Evolutionary conservation across 2,797 vertebrate species (phyloP).

Genomic region (Chiroxiphia lanceolata): DNA sequence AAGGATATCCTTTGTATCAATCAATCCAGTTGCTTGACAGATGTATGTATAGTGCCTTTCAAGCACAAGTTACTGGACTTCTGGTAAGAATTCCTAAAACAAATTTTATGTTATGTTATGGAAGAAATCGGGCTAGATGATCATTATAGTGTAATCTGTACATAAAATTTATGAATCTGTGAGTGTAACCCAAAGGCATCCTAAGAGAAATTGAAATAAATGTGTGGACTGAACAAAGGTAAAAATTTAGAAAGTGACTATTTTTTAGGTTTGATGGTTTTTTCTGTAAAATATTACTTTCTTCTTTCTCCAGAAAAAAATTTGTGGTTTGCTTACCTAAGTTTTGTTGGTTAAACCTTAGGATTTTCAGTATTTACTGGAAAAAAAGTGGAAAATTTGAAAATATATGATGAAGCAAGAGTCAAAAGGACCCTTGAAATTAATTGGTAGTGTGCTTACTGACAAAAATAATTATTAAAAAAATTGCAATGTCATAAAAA

Average conservation of each 20-base stretch:
- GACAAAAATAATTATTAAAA: not conserved
- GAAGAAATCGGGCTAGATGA: not conserved
- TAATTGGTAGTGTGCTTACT: not conserved
- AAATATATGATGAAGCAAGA: not conserved
- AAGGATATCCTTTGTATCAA: not conserved
- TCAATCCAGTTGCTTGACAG: not conserved
- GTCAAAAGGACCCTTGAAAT: not conserved
- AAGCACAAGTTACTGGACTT: not conserved
- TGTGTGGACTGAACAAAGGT: not conserved
- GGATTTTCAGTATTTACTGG: not conserved
- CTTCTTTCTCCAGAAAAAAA: not conserved
- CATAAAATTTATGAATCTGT: not conserved
- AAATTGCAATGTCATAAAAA: not conserved
- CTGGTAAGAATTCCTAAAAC: not conserved
- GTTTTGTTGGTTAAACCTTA: not conserved
- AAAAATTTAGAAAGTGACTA: not conserved
- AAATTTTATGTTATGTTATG: not conserved
- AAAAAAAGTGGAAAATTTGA: not conserved
- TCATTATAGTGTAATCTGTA: not conserved
- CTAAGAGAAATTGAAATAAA: not conserved
- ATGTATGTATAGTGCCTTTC: not conserved
- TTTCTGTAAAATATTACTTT: not conserved
- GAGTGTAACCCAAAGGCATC: not conserved
- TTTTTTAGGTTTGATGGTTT: accelerated
- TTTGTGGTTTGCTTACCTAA: not conserved